Conservation (phyloP, 2,797 vertebrate genomes). For the Neosilurus hyrtlii region DNA sequence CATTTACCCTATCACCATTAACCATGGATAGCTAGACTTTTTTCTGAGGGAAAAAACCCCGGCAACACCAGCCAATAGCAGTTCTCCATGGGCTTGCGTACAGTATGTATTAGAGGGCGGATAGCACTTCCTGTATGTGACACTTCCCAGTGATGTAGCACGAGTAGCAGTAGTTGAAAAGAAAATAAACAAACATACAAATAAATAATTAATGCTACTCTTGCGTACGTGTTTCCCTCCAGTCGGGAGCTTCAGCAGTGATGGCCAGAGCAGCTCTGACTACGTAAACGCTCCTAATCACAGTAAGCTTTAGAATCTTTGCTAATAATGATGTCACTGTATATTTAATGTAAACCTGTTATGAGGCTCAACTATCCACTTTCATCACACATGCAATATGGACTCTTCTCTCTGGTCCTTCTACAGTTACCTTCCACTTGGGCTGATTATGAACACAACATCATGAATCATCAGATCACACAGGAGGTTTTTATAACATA, state of each 20-base stretch:
- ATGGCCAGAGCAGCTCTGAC: conserved; percentile 35
- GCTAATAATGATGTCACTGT: background rate
- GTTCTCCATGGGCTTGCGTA: background rate
- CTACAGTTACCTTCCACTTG: conserved; percentile 22
- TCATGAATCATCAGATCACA: background rate
- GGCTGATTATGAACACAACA: background rate
- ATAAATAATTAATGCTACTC: background rate
- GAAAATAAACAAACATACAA: background rate
- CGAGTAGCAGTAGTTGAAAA: no score
- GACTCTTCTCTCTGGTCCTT: background rate
- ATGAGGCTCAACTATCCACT: no score
- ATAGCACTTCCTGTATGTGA: no score
- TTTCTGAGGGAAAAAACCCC: no score
- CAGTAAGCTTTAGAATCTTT: background rate
- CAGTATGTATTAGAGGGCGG: background rate
- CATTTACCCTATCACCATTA: background rate
- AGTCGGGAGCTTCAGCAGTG: conserved; percentile 45
- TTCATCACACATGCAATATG: background rate
- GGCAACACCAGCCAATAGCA: background rate
- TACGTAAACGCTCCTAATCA: conserved; percentile 49
- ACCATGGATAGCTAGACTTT: no score
- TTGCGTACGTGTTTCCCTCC: background rate
- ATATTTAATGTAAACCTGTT: background rate
- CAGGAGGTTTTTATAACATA: background rate
- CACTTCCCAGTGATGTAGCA: background rate